phyloP scores from a whole-genome alignment of 64 coral and sea anemone genomes.

The Acropora tenuis region DNA sequence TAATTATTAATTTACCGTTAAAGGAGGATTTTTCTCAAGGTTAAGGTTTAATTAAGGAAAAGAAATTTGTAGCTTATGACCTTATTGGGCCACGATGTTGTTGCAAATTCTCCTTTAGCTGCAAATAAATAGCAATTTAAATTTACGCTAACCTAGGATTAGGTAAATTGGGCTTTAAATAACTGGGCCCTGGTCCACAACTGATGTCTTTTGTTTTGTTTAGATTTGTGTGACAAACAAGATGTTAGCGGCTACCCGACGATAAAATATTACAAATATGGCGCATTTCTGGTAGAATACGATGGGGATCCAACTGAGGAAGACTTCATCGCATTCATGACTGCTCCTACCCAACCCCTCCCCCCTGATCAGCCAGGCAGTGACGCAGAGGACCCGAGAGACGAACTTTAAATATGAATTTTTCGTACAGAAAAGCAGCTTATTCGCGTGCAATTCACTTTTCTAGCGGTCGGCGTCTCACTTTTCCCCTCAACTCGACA shows the following conservation, averaged over 20 bases:
- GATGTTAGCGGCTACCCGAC: conserved; percentile 94
- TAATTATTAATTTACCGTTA: no score
- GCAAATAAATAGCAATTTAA: no score
- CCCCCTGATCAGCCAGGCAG: conserved; percentile 26
- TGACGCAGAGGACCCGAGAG: background rate
- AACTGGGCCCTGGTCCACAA: background rate
- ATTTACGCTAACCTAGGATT: no score
- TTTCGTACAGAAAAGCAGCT: background rate
- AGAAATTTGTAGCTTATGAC: no score
- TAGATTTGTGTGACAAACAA: conserved; percentile 87
- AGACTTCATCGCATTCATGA: conserved; percentile 92
- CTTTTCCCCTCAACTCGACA: no score
- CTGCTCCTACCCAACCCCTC: conserved; percentile 67
- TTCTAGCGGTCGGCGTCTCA: no score
- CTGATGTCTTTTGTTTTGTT: background rate
- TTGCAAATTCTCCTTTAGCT: no score
- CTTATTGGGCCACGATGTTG: no score
- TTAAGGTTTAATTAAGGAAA: no score
- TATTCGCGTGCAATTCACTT: background rate
- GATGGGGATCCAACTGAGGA: conserved; percentile 76
- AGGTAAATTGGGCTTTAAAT: no score
- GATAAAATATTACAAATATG: conserved; percentile 85
- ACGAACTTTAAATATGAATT: conserved; percentile 31
- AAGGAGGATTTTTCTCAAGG: no score
- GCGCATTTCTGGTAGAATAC: conserved; percentile 81